Evolutionary conservation across 2,888 invertebrate genomes (phyloP).

Genomic region (Melipona beecheii): DNA sequence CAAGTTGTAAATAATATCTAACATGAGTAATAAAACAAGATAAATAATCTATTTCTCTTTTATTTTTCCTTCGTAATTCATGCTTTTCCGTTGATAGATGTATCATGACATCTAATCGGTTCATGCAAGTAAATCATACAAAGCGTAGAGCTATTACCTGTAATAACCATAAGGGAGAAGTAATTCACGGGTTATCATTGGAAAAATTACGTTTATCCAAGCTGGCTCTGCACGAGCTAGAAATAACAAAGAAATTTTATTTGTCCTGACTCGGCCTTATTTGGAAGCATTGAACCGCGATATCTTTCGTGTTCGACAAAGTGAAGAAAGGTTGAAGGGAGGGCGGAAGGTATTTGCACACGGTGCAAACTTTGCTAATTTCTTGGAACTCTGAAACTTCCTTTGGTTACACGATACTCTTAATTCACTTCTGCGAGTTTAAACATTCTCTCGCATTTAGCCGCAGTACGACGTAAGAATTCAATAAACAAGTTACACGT

Average conservation of each 20-base stretch:
- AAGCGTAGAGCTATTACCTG: neutral
- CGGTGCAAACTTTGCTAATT: conserved; percentile 70
- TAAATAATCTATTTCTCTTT: neutral
- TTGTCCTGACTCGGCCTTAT: conserved; percentile 51
- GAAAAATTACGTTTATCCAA: conserved; percentile 41
- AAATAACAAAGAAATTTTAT: conserved; percentile 59
- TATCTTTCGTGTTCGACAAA: conserved; percentile 55
- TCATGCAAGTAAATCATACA: neutral
- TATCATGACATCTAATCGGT: too few relatives aligned
- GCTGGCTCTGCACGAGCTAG: conserved; percentile 5
- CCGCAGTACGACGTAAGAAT: conserved; percentile 68
- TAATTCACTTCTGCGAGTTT: conserved; percentile 74
- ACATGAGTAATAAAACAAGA: neutral
- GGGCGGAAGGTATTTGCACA: conserved; percentile 21
- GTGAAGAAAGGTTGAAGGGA: neutral
- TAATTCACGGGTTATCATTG: conserved; percentile 27
- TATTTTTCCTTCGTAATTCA: neutral
- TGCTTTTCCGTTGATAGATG: too few relatives aligned
- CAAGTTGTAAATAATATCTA: neutral
- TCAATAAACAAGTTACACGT: conserved; percentile 70
- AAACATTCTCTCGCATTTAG: conserved; percentile 71
- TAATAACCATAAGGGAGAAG: conserved; percentile 4
- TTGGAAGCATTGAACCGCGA: conserved; percentile 60
- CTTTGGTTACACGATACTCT: conserved; percentile 73
- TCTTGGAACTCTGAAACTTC: conserved; percentile 71